Conservation (phyloP, 2,113 vertebrate genomes). For the Morone chrysops region DNA sequence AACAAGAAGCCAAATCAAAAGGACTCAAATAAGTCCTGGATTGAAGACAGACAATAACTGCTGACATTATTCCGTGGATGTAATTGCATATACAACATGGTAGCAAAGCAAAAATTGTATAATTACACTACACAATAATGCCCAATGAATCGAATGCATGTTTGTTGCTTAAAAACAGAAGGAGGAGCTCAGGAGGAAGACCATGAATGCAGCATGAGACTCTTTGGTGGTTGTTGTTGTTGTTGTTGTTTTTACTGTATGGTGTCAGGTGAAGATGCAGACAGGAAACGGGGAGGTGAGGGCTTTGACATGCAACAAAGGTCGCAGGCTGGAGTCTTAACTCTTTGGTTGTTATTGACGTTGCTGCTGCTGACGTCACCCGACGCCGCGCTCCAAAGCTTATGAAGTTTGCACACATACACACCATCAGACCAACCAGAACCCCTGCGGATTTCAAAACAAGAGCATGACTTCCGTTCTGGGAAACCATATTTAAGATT, state of each 20-base stretch:
- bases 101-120: background rate
- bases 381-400: constrained; percentile 23
- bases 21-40: background rate
- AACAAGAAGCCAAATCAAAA: background rate
- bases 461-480: constrained; percentile 27
- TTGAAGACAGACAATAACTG: background rate
- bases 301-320: no score
- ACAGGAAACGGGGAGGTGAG: no score
- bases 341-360: constrained; percentile 44
- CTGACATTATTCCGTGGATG: background rate
- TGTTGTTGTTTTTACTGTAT: constrained; percentile 17
- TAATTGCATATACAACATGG: background rate
- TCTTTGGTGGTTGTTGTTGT: constrained; percentile 40
- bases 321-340: background rate
- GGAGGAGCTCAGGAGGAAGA: background rate
- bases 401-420: background rate
- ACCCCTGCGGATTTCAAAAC: constrained; percentile 28
- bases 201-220: constrained; percentile 21
- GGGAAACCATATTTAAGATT: background rate
- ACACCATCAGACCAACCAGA: background rate
- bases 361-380: constrained; percentile 68
- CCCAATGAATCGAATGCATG: background rate
- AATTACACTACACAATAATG: no score
- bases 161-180: background rate
- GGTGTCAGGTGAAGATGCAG: no score